Base-by-base conservation (phyloP, 1,140 invertebrate species). In the Plectus sambesii region DNA sequence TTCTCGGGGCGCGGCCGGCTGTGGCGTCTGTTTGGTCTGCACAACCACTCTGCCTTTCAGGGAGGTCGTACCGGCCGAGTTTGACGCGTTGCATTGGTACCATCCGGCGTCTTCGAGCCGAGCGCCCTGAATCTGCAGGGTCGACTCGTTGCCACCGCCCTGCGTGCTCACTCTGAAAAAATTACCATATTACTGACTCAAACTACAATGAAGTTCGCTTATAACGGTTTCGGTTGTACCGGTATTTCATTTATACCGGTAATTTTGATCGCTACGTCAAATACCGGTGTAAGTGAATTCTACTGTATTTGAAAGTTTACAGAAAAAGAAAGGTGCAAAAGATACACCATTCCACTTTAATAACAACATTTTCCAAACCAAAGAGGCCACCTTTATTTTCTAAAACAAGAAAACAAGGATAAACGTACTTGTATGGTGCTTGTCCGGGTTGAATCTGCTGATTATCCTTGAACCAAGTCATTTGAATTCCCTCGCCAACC, bases 21-120 rank as follows among this genome's bases (percentile, higher is more conserved):
- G 44, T 36, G 42, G 38, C 9, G 43, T 8, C 45, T 60, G 58
- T 23, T 51, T 30, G 22, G 48, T 39, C 30, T 61, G 50, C 12
- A 61, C 59, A 15, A 61, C 58, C 25, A 61, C 58, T 30, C 58
- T 35, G 37, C 59, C 59, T 43, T 61, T 61, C 15, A 61, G 42
- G 23, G 35, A 35, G 6, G 58, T 57, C 9, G 58, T 54, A 23
- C 59, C 58, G 15, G 55, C 49, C 29, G 50, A 38, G 40, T 56
- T 60, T 17, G 57, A 42, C 4, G 57, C 58, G 17, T 60, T 50
- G 25, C 58, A 60, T 23, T 60, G 47, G 37, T 61, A 60, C 56
- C 56, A 59, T 33, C 53, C 58, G 29, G 53, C 57, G 37, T 61
- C 58, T 27, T 29, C 40, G 42, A 60, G 24, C 3, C 47, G 56